Percentiles rank a stretch among this genome's conserved stretches.
These are phyloP conservation scores for Hydrozoanthus gracilis DNA, from an alignment of 92 coral and sea anemone genomes.

Conservation along the genomic window DNA sequence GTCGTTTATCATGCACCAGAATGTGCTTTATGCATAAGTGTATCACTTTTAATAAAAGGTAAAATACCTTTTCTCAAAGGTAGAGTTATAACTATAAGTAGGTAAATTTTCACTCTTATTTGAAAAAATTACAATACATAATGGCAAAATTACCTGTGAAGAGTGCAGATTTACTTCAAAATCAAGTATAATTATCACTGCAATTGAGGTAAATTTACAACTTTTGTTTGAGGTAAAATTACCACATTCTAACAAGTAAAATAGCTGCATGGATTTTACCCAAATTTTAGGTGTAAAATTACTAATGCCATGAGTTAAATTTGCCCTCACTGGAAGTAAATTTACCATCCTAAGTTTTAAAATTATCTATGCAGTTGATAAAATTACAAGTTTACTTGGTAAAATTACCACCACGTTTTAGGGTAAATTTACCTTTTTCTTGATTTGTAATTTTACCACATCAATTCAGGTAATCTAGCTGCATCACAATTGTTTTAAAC, in stretches of 20 bases:
- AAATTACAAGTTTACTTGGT: not conserved
- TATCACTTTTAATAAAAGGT: not conserved
- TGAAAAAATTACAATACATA: constrained; percentile 8
- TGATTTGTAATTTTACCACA: not conserved
- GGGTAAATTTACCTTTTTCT: not conserved
- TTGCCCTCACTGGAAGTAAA: not conserved
- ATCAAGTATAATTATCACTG: not conserved
- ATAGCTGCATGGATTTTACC: not conserved
- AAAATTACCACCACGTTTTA: not conserved
- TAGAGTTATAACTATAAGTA: constrained; percentile 19
- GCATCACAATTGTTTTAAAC: no score
- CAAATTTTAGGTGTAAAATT: not conserved
- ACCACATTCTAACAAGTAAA: not conserved
- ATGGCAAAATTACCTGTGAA: constrained; percentile 6
- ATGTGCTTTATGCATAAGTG: constrained; percentile 11
- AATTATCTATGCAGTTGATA: not conserved
- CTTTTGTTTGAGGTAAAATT: not conserved
- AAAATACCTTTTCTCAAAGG: constrained; percentile 16
- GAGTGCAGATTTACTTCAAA: constrained; percentile 19
- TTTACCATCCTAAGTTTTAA: not conserved
- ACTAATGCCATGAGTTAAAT: not conserved
- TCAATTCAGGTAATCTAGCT: not conserved
- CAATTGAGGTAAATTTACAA: not conserved
- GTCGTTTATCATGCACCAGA: constrained; percentile 4
- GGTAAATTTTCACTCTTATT: constrained; percentile 11